These are phyloP conservation scores for Prionailurus viverrinus DNA, from an alignment of 2,113 vertebrate species.

Conservation along the genomic window DNA sequence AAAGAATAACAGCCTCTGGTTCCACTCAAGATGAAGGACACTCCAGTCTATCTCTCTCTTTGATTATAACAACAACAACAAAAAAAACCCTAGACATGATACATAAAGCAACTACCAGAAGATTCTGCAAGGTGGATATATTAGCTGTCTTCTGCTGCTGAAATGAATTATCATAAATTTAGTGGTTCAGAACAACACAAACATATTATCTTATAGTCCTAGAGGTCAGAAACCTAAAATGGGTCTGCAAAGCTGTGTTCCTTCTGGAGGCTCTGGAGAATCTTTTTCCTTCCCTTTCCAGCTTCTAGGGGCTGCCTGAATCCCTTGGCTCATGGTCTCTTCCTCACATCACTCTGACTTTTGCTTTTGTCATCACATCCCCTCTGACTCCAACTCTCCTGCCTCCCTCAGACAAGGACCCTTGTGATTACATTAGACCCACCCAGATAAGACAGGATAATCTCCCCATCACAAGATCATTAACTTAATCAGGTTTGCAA, in stretches of 20 bases:
- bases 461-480: not conserved
- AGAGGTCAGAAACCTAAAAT: not conserved
- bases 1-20: not conserved
- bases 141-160: not conserved
- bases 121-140: not conserved
- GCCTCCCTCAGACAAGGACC: not conserved
- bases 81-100: not conserved
- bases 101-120: not conserved
- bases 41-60: not conserved
- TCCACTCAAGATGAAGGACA: not conserved
- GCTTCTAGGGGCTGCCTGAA: not conserved
- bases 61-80: not conserved
- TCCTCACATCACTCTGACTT: not conserved
- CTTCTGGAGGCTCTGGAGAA: not conserved
- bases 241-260: not conserved
- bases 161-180: not conserved
- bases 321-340: not conserved
- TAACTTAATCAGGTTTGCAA: not conserved
- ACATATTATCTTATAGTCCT: not conserved
- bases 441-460: not conserved
- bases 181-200: slow-evolving; percentile 20
- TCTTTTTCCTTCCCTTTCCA: not conserved
- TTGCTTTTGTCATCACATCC: not conserved
- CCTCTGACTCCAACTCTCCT: not conserved
- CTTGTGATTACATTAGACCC: not conserved